These are phyloP conservation scores for Amitus sp. DNA, from an alignment of 2,888 invertebrate genomes.

Conservation along the genomic window DNA sequence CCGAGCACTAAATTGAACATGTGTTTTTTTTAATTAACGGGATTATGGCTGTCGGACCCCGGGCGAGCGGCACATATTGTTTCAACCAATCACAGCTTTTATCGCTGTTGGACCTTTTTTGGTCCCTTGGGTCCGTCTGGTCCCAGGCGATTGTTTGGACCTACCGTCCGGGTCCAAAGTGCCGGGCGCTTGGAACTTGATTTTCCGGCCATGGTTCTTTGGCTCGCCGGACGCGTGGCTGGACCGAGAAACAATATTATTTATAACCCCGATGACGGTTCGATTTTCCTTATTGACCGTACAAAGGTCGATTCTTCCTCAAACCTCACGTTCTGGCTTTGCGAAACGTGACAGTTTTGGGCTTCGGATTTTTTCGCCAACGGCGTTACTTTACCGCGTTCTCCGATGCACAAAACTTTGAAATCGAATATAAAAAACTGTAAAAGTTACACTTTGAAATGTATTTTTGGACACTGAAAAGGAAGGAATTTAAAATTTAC, in stretches of 20 bases:
- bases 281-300: constrained; percentile 4
- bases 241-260: constrained; percentile 66
- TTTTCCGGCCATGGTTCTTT: constrained; percentile 36
- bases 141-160: constrained; percentile 67
- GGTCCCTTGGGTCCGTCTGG: no score
- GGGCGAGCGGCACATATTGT: constrained; percentile 55
- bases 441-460: no score
- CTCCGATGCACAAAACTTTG: no score
- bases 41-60: not conserved
- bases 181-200: constrained; percentile 19
- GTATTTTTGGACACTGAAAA: no score
- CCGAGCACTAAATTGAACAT: no score
- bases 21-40: no score
- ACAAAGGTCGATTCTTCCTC: not conserved
- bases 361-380: no score
- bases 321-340: not conserved
- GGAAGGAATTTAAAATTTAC: no score
- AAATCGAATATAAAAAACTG: no score
- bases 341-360: no score
- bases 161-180: constrained; percentile 61
- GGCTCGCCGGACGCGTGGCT: constrained; percentile 62
- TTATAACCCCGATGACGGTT: constrained; percentile 18
- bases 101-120: constrained; percentile 65
- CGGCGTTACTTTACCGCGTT: no score
- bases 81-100: constrained; percentile 66